Evolutionary conservation across 92 coral and sea anemone genomes (phyloP).

Genomic region (Siderastrea radians): DNA sequence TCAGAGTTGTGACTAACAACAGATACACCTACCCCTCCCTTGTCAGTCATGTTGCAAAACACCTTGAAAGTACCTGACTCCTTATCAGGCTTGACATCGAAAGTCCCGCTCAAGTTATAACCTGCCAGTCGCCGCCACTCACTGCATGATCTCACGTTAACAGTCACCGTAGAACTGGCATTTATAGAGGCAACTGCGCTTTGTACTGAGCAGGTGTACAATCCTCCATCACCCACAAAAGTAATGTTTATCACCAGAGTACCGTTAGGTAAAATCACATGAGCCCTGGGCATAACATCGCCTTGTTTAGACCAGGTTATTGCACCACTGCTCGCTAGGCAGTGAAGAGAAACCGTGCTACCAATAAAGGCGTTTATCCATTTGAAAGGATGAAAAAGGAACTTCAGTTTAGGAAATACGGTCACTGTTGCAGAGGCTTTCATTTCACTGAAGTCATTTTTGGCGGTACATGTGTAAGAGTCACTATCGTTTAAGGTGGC

Average conservation of each 20-base stretch:
- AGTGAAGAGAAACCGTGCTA: conserved; percentile 43
- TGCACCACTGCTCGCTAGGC: conserved; percentile 54
- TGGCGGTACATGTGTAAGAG: conserved; percentile 66
- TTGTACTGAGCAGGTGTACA: conserved; percentile 54
- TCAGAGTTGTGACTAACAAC: conserved; percentile 73
- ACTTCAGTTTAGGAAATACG: conserved; percentile 61
- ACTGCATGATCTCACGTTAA: conserved; percentile 67
- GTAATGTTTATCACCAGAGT: conserved; percentile 56
- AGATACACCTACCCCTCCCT: conserved; percentile 79
- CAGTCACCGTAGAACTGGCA: conserved; percentile 30
- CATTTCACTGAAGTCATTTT: conserved; percentile 61
- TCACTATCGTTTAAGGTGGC: conserved; percentile 57
- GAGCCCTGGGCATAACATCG: conserved; percentile 26
- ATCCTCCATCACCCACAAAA: conserved; percentile 41
- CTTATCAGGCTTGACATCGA: conserved; percentile 63
- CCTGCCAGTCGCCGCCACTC: conserved; percentile 68
- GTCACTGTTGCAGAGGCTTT: conserved; percentile 58
- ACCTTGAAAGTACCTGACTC: conserved; percentile 49
- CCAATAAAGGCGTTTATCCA: conserved; percentile 19
- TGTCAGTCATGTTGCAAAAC: conserved; percentile 80
- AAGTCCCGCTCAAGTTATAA: conserved; percentile 41
- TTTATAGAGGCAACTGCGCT: conserved; percentile 46
- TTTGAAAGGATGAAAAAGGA: conserved; percentile 58
- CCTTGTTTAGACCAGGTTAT: conserved; percentile 63
- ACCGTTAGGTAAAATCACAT: conserved; percentile 51